Conservation (phyloP, 2,888 invertebrate genomes). For the Saturnia pavonia region DNA sequence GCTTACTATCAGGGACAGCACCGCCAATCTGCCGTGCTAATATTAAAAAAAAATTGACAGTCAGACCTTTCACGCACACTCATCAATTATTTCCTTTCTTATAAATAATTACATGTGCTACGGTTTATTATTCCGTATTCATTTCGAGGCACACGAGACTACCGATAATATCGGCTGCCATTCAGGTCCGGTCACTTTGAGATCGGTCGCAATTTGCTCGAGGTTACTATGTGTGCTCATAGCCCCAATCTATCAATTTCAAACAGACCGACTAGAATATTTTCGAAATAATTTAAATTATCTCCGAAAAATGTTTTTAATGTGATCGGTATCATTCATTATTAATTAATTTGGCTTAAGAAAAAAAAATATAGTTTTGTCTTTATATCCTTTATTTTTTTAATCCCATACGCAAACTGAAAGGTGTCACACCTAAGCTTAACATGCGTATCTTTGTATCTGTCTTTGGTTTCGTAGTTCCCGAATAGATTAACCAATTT, state of each 20-base stretch:
- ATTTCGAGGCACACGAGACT: background rate
- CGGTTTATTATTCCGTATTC: constrained; percentile 1
- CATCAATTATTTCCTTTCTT: constrained; percentile 12
- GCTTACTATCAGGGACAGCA: no score
- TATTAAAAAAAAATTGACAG: background rate
- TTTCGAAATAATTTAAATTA: constrained; percentile 5
- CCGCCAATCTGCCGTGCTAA: no score
- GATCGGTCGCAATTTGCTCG: constrained; percentile 4
- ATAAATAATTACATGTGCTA: constrained; percentile 4
- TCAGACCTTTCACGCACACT: background rate
- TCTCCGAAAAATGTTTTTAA: background rate
- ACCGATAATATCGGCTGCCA: background rate
- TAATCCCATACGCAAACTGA: no score
- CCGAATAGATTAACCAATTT: no score
- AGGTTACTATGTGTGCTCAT: constrained; percentile 5
- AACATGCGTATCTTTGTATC: no score
- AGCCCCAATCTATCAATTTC: constrained; percentile 14
- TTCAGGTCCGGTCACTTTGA: constrained; percentile 9
- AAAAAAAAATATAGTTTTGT: background rate
- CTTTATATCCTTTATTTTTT: no score
- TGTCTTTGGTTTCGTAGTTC: no score
- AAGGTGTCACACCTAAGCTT: no score
- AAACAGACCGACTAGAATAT: background rate
- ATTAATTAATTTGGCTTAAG: background rate
- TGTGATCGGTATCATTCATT: background rate